These are phyloP conservation scores for Nipponacmea schrenckii DNA, from an alignment of 2,888 invertebrate species.

Conservation along the genomic window DNA sequence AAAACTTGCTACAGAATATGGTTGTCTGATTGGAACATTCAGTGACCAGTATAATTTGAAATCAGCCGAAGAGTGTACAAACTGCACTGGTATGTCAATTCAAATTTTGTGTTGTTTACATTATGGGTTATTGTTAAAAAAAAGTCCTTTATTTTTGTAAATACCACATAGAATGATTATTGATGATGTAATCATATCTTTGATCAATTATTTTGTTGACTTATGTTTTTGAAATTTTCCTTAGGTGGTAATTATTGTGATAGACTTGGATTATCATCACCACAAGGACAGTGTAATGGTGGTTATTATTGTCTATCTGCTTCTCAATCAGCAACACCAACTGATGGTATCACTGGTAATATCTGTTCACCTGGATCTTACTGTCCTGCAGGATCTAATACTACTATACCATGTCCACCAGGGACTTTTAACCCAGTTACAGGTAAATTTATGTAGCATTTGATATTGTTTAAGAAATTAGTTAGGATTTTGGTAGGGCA, in stretches of 20 bases:
- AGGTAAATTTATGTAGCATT: constrained; percentile 36
- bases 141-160: no score
- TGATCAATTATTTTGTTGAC: no score
- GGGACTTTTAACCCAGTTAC: constrained; percentile 58
- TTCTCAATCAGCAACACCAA: constrained; percentile 45
- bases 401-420: constrained; percentile 51
- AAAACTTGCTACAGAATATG: constrained; percentile 48
- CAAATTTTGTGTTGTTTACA: no score
- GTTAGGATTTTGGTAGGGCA: no score
- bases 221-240: neutral
- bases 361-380: constrained; percentile 56
- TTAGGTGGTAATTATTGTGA: constrained; percentile 52
- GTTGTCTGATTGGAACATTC: constrained; percentile 61
- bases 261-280: constrained; percentile 45
- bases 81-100: constrained; percentile 44
- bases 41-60: constrained; percentile 42
- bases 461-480: neutral
- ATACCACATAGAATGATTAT: no score
- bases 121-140: no score
- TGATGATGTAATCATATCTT: no score
- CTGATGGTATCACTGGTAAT: constrained; percentile 51
- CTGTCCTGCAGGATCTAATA: constrained; percentile 55
- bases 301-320: constrained; percentile 55
- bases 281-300: constrained; percentile 49
- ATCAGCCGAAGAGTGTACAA: constrained; percentile 48